Evolutionary conservation across 2,113 vertebrate genomes (phyloP).

Genomic region (Coptodon rendalli): DNA sequence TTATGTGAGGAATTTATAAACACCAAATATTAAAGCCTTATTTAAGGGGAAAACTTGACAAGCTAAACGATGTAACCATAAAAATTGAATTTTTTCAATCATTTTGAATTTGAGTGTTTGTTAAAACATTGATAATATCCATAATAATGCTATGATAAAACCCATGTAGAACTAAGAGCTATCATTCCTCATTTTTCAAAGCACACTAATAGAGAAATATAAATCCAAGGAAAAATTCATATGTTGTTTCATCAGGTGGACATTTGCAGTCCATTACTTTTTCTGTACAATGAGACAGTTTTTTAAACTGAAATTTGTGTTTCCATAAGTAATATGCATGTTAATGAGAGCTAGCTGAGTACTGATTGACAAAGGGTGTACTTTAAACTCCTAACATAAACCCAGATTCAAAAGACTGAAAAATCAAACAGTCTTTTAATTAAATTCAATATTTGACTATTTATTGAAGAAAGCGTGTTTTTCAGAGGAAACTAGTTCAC

Average conservation of each 20-base stretch:
- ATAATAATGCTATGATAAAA: background rate
- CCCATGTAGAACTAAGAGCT: background rate
- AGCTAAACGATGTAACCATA: background rate
- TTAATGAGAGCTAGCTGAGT: background rate
- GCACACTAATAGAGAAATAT: background rate
- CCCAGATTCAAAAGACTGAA: background rate
- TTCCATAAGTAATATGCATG: background rate
- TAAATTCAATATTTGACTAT: background rate
- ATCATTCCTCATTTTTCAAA: background rate
- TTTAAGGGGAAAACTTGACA: background rate
- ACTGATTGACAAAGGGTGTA: background rate
- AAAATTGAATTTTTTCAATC: background rate
- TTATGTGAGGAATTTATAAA: background rate
- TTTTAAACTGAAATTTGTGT: background rate
- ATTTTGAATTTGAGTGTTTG: background rate
- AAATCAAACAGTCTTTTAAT: background rate
- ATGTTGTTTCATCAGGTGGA: background rate
- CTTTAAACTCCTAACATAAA: background rate
- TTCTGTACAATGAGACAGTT: background rate
- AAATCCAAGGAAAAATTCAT: background rate
- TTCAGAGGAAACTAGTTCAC: background rate
- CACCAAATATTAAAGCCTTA: background rate
- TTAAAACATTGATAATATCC: background rate
- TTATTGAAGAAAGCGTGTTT: background rate
- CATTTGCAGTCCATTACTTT: background rate